phyloP scores from a whole-genome alignment of 2,888 invertebrate species.

The Eupithecia centaureata region DNA sequence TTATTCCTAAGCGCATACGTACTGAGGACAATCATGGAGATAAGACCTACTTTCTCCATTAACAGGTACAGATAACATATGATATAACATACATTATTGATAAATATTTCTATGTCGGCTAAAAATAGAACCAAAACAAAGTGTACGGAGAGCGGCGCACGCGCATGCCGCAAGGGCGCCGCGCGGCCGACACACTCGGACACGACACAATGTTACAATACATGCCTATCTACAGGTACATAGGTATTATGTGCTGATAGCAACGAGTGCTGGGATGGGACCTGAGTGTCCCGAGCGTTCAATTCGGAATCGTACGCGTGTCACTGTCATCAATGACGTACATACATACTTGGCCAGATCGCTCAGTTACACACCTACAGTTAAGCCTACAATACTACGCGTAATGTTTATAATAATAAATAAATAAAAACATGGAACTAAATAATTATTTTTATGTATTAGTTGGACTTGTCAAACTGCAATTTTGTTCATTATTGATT shows the following conservation, averaged over 20 bases:
- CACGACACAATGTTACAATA: background rate
- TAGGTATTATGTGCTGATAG: no score
- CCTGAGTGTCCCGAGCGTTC: conserved; percentile 2
- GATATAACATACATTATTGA: no score
- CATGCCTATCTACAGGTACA: no score
- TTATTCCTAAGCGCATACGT: background rate
- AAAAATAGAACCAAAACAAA: conserved; percentile 8
- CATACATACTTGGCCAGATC: no score
- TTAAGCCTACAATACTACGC: no score
- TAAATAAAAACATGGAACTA: no score
- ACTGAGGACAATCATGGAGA: background rate
- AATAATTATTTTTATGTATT: no score
- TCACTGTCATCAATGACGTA: no score
- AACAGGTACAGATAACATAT: background rate
- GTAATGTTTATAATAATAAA: no score
- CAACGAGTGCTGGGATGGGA: background rate
- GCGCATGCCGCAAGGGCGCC: conserved; percentile 1
- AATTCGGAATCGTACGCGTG: conserved; percentile 1
- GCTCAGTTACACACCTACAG: no score
- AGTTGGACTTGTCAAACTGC: no score
- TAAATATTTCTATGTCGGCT: conserved; percentile 8
- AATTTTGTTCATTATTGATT: no score
- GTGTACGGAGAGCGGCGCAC: conserved; percentile 2
- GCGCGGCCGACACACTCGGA: background rate
- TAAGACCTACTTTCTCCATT: background rate